Base-by-base conservation (phyloP, 2,888 invertebrate genomes). In the Cryptocephalus primarius region DNA sequence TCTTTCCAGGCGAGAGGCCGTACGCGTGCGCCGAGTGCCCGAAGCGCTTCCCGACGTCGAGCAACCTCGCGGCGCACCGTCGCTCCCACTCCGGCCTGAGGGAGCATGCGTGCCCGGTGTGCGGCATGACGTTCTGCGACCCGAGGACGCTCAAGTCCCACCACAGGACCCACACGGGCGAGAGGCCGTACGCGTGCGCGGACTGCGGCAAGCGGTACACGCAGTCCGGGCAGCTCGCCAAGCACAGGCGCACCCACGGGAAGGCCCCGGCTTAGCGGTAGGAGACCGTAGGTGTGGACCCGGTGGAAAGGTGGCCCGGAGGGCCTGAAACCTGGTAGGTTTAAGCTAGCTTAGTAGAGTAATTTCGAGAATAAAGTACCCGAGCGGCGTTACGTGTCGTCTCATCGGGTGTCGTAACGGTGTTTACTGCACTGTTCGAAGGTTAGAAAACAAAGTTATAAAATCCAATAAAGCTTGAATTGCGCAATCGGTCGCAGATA, bases 131-230 rank as follows among this genome's bases (percentile, higher is more conserved):
- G 1, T 69, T 69, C 47, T 65, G 64, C 4, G 67, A 68, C 50
- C 45, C 61, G 0, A 52, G 68, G 32, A 68, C 66, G 1, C 50
- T 69, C 39, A 67, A 67, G 48, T 57, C 62, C 39, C 69, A 69
- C 46, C 59, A 60, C 14, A 51, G 68, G 31, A 63, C 62, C 3
- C 69, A 69, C 50, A 68, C 68, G 1, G 69, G 69, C 1, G 69
- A 69, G 48, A 65, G 88, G 53, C 89, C 89, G 0, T 89, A 89
- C 66, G 88, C 89, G 49, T 90, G 69, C 52, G 54, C 53, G 4
- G 46, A 62, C 39, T 69, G 69, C 49, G 65, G 65, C 1, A 62
- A 63, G 32, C 54, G 64, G 42, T 69, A 63, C 47, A 48, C 65
- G 1, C 68, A 68, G 51, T 63, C 68, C 1, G 68, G 69, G 6